Base-by-base conservation (phyloP, 2,888 invertebrate genomes). In the Drymonia ruficornis region DNA sequence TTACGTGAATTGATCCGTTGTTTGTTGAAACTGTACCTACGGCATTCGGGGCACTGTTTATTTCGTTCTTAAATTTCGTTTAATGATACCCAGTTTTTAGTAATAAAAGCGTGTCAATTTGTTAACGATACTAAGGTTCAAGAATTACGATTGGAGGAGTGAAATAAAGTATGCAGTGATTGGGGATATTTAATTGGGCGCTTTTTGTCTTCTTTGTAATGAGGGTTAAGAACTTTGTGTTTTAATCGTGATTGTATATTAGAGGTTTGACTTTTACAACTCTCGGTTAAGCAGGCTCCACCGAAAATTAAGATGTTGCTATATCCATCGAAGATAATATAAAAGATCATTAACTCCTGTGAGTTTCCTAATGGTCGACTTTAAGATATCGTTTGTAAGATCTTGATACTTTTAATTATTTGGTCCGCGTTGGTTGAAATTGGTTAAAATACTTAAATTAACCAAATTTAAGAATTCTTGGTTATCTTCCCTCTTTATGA, bases 31-130 rank as follows among this genome's bases (percentile, higher is more conserved):
- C 70, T 67, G 68, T 70, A n/a, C n/a, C n/a, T n/a, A 60, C 52
- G 59, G 65, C 48, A 57, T 64, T 58, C 60, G 60, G 63, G 53
- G 64, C 70, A 65, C 67, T 65, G 74, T 78, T 78, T 75, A 81
- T 79, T 74, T 57, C 74, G 66, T 72, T 76, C 77, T 80, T 81
- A 77, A 81, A 81, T 80, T 71, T 75, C 69, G 53, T 80, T 81
- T 84, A 83, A 84, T 81, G 81, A 76, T 72, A 67, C 56, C 63
- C 55, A 65, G 65, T 72, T 70, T 76, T 56, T 56, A 67, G 74
- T 65, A 75, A 80, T 83, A 84, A 84, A 84, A 81, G 77, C 68
- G 78, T 81, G 81, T 80, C 81, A 81, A 83, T 79, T 81, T 80
- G 81, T 80, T 83, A 79, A 83, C 73, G 81, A 78, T 72, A 67